Percentiles rank a stretch among this genome's conserved stretches.
phyloP scores from a whole-genome alignment of 2,797 vertebrate genomes.

The Nyctibius grandis region DNA sequence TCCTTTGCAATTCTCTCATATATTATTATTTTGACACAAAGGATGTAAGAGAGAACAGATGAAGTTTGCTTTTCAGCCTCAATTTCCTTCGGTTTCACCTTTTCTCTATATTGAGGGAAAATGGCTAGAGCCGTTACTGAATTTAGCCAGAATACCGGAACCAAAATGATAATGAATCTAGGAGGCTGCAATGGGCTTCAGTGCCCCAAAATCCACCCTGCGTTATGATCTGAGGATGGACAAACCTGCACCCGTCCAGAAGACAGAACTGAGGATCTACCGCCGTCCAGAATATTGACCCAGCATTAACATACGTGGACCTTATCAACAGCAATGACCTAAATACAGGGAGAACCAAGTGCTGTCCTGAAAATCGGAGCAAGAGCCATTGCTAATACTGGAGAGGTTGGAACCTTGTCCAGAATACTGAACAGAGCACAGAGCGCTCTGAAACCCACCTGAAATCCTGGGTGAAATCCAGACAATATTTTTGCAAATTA shows the following conservation, averaged over 20 bases:
- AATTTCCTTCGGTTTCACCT: background rate
- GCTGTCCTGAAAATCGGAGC: background rate
- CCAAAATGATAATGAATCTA: background rate
- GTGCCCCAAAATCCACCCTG: background rate
- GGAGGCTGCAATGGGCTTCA: background rate
- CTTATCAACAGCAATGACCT: background rate
- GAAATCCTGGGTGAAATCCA: background rate
- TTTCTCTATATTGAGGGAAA: background rate
- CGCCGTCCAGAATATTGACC: background rate
- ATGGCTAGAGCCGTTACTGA: rapidly evolving
- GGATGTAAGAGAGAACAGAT: background rate
- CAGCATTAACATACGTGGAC: background rate
- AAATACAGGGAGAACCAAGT: background rate
- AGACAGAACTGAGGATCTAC: background rate
- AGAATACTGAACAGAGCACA: background rate
- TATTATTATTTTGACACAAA: background rate
- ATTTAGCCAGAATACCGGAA: background rate
- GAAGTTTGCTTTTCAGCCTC: background rate
- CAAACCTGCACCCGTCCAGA: background rate
- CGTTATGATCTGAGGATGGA: background rate
- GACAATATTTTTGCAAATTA: conserved; percentile 5
- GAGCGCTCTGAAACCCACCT: background rate
- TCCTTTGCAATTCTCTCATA: background rate
- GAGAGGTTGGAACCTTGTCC: background rate
- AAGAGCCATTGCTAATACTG: background rate